Conservation (phyloP, 1,140 invertebrate species). For the Aphaenogaster rudis region DNA sequence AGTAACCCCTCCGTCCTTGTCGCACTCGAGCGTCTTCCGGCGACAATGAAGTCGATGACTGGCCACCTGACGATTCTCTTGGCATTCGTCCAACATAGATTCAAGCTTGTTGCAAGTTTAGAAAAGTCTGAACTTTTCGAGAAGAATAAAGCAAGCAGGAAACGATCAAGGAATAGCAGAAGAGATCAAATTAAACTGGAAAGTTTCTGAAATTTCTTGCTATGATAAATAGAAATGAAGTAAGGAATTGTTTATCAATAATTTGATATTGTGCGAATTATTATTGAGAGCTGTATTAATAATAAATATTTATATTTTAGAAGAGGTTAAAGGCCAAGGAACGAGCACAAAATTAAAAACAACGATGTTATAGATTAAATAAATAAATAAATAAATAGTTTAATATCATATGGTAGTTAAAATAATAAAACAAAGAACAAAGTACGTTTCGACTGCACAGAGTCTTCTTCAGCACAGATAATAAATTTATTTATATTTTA, state of each 20-base stretch:
- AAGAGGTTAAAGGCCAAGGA: too few relatives aligned
- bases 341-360: too few relatives aligned
- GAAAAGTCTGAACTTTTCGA: neutral
- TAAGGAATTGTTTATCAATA: neutral
- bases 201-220: neutral
- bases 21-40: constrained; percentile 25
- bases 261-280: neutral
- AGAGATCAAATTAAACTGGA: neutral
- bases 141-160: neutral
- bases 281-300: neutral
- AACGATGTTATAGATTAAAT: too few relatives aligned
- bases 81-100: constrained; percentile 34
- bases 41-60: constrained; percentile 42
- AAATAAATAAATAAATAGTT: too few relatives aligned
- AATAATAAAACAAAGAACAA: too few relatives aligned
- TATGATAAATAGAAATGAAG: neutral
- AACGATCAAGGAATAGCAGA: neutral
- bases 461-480: too few relatives aligned
- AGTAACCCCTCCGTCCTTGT: constrained; percentile 31
- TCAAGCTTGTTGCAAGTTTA: constrained; percentile 22
- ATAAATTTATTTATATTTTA: neutral
- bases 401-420: too few relatives aligned
- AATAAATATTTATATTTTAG: neutral
- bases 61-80: constrained; percentile 62
- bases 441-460: too few relatives aligned